Conservation (phyloP, 2,113 vertebrate species). For the Cyprinodon variegatus region DNA sequence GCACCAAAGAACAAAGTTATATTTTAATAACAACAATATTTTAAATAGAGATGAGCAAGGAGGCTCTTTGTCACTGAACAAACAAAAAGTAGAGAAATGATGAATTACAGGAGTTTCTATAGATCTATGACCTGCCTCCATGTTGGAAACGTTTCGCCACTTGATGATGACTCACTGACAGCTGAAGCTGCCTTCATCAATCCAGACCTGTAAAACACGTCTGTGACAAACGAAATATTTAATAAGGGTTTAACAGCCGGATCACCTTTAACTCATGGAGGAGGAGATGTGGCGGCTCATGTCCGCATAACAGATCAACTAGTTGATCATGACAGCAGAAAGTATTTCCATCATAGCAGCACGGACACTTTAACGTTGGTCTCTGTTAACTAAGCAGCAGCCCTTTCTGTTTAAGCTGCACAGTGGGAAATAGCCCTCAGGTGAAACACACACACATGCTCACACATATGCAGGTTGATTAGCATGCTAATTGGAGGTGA, state of each 20-base stretch:
- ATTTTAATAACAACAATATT: too few relatives aligned
- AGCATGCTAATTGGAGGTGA: constrained; percentile 80
- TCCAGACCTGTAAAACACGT: too few relatives aligned
- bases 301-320: neutral
- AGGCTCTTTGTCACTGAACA: too few relatives aligned
- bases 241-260: neutral
- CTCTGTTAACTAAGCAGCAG: constrained; percentile 59
- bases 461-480: constrained; percentile 65
- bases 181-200: too few relatives aligned
- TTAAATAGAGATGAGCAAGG: too few relatives aligned
- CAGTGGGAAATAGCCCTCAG: constrained; percentile 63
- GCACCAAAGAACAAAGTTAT: too few relatives aligned
- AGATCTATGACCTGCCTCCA: too few relatives aligned
- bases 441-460: constrained; percentile 49
- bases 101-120: too few relatives aligned
- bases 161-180: too few relatives aligned
- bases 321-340: neutral
- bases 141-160: too few relatives aligned
- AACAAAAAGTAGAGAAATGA: too few relatives aligned
- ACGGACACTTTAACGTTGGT: constrained; percentile 30
- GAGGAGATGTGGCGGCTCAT: neutral
- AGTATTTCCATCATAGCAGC: neutral
- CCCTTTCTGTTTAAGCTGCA: constrained; percentile 69
- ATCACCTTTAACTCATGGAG: neutral
- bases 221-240: too few relatives aligned